phyloP scores from a whole-genome alignment of 2,797 vertebrate genomes.

The Myotis pilosus region DNA sequence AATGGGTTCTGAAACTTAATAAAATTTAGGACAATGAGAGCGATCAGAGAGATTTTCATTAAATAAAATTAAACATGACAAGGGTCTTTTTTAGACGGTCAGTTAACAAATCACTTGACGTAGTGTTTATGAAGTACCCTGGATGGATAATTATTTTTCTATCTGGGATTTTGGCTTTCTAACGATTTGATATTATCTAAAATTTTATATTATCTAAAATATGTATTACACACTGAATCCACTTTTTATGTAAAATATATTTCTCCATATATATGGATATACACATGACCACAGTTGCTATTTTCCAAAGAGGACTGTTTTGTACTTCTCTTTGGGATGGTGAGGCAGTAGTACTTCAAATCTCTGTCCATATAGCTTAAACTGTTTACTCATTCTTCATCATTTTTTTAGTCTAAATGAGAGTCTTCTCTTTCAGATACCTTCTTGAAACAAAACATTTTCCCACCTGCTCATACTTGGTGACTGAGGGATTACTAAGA shows the following conservation, averaged over 20 bases:
- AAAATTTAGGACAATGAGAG: slow-evolving; percentile 31
- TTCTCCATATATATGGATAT: neutral
- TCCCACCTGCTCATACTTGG: slow-evolving; percentile 27
- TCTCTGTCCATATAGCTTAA: neutral
- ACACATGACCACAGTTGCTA: neutral
- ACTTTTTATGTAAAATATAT: slow-evolving; percentile 39
- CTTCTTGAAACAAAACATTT: slow-evolving; percentile 58
- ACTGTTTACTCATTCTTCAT: slow-evolving; percentile 14
- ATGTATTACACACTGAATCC: neutral
- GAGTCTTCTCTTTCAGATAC: slow-evolving; percentile 73
- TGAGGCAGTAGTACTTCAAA: slow-evolving; percentile 6
- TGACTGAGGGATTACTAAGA: slow-evolving; percentile 49
- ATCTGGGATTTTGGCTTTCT: slow-evolving; percentile 43
- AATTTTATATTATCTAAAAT: slow-evolving; percentile 49
- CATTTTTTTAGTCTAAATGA: slow-evolving; percentile 48
- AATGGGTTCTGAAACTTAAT: slow-evolving; percentile 28
- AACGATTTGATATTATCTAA: neutral
- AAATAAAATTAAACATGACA: slow-evolving; percentile 20
- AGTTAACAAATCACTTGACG: slow-evolving; percentile 30
- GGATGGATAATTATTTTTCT: neutral
- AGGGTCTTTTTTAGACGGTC: neutral
- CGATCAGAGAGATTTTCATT: slow-evolving; percentile 16
- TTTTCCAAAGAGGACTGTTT: neutral
- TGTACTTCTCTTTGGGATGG: slow-evolving; percentile 10
- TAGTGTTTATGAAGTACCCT: slow-evolving; percentile 47